phyloP scores from a whole-genome alignment of 2,888 invertebrate genomes.

The Luperina testacea region DNA sequence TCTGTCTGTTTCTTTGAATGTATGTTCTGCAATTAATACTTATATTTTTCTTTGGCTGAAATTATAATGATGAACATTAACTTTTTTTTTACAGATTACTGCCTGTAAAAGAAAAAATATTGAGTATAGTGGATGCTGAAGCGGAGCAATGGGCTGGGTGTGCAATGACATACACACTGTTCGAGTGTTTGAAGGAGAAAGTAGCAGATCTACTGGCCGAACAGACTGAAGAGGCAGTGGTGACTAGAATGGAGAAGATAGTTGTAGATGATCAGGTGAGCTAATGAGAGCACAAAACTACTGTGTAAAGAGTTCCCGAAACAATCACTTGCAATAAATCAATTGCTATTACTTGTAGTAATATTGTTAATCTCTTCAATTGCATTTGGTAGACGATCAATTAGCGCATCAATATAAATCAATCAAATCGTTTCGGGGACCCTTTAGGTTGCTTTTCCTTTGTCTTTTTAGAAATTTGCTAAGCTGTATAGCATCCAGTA shows the following conservation, averaged over 20 bases:
- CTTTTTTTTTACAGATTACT: slow-evolving; percentile 88
- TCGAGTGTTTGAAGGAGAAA: slow-evolving; percentile 97
- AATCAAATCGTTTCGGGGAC: too few relatives aligned
- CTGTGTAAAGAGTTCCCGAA: not conserved
- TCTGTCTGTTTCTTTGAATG: not conserved
- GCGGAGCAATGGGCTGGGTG: slow-evolving; percentile 96
- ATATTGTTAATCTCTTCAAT: not conserved
- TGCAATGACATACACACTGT: slow-evolving; percentile 98
- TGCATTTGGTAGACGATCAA: not conserved
- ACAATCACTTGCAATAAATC: not conserved
- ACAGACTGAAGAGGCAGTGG: slow-evolving; percentile 91
- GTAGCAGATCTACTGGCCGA: slow-evolving; percentile 92
- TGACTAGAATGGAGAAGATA: slow-evolving; percentile 88
- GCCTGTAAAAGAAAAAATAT: slow-evolving; percentile 93
- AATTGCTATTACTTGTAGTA: not conserved
- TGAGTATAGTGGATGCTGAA: slow-evolving; percentile 91
- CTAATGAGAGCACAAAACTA: not conserved
- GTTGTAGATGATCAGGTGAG: slow-evolving; percentile 86
- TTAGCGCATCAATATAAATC: not conserved
- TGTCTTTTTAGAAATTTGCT: too few relatives aligned
- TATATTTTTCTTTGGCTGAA: not conserved
- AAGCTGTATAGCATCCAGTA: too few relatives aligned
- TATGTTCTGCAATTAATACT: not conserved
- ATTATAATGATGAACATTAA: not conserved
- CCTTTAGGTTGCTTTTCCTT: too few relatives aligned